Conservation (phyloP, 2,888 invertebrate species). For the Aethes cnicana region DNA sequence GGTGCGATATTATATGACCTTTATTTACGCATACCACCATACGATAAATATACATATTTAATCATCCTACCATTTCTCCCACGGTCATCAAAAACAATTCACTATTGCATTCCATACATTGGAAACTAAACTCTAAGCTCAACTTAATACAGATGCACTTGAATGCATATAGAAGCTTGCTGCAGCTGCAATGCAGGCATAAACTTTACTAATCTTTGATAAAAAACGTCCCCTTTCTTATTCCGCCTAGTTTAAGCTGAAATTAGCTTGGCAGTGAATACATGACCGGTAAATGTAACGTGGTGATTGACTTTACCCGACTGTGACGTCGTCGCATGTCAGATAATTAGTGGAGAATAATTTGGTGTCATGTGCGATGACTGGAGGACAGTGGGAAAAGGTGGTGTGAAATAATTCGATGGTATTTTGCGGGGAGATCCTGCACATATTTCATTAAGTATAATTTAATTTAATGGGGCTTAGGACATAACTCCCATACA, state of each 20-base stretch:
- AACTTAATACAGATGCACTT: conserved; percentile 26
- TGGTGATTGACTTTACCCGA: conserved; percentile 45
- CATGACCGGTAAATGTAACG: conserved; percentile 10
- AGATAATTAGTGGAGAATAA: conserved; percentile 64
- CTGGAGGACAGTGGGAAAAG: conserved; percentile 53
- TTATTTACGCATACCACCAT: conserved; percentile 57
- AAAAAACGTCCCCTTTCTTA: not conserved
- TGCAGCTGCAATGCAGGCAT: conserved; percentile 18
- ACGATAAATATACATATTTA: conserved; percentile 71
- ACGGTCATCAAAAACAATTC: conserved; percentile 55
- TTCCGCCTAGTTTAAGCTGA: not conserved
- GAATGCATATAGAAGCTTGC: conserved; percentile 23
- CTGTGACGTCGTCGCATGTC: conserved; percentile 67
- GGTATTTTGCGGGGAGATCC: conserved; percentile 2
- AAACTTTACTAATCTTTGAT: not conserved
- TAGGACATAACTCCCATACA: too few relatives aligned
- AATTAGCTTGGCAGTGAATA: not conserved
- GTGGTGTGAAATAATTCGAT: conserved; percentile 16
- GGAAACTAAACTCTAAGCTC: conserved; percentile 27
- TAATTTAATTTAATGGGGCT: too few relatives aligned
- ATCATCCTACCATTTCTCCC: conserved; percentile 68
- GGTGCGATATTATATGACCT: conserved; percentile 61
- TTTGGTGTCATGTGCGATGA: conserved; percentile 65
- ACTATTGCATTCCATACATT: conserved; percentile 5
- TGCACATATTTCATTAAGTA: too few relatives aligned